Evolutionary conservation across 1,140 invertebrate genomes (phyloP), one percentile per base, ranked within the genome.

Genomic region (Formica exsecta): DNA sequence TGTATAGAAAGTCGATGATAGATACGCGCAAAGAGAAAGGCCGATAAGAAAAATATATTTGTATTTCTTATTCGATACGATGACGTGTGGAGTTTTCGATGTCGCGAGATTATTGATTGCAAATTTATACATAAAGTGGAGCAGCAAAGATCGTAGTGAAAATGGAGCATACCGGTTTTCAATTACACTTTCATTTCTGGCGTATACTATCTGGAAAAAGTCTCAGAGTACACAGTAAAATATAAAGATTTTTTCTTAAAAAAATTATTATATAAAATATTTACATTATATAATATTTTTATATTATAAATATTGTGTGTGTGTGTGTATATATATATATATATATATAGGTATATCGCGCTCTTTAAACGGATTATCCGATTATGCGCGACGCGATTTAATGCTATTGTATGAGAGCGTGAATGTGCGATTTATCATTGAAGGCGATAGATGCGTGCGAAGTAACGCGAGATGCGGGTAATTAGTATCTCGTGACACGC

Each of bases 401-500:
- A 71, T n/a, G 36, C 48, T 41, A 71, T 71, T 71, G 77, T 81
- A 25, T 25, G 77, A 71, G 48, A 81, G 22, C 48, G 29, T 41
- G 36, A 32, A 29, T 36, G 54, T 54, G 44, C 79, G 54, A 81
- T 81, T 38, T 29, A 32, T 73, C 79, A 44, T 59, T 41, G 25
- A 61, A 81, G 66, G 38, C 59, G 77, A 81, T 71, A 81, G 38
- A 71, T 81, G 51, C 51, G 19, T 13, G 51, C 77, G 13, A 59
- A 22, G 77, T 81, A 70, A 71, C 36, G 79, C 36, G 79, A 32
- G 66, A 73, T 73, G 54, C 66, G 66, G 54, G 66, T 81, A 81
- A 81, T 81, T 73, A 81, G 79, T 73, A 61, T 81, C 54, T 73
- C 66, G 79, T 61, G 79, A 57, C 76, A 41, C 66, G 65, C 77